Conservation (phyloP, 2,113 vertebrate genomes). For the Saccopteryx leptura region DNA sequence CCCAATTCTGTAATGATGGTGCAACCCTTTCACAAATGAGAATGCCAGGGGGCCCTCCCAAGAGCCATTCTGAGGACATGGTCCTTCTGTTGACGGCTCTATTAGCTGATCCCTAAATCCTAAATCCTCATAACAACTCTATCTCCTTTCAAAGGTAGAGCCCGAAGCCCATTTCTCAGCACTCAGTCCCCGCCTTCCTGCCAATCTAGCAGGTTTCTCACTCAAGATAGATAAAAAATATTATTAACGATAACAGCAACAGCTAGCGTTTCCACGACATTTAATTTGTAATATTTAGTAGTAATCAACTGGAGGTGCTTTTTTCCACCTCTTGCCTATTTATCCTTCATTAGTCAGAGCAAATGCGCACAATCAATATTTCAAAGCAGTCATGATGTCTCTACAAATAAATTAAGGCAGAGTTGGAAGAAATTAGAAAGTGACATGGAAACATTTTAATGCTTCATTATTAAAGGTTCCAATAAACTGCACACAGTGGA, state of each 20-base stretch:
- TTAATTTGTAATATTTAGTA: background rate
- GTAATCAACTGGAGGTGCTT: background rate
- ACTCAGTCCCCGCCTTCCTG: background rate
- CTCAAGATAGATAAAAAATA: background rate
- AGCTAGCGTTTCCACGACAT: background rate
- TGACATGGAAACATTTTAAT: background rate
- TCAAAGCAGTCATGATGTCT: background rate
- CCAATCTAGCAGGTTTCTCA: background rate
- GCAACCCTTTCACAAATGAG: background rate
- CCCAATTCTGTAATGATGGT: too few relatives aligned
- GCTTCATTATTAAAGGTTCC: background rate
- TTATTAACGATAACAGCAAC: background rate
- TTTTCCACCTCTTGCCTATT: background rate
- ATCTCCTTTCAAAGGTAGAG: background rate
- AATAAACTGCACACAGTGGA: background rate
- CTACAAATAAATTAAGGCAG: background rate
- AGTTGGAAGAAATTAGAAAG: constrained; percentile 31
- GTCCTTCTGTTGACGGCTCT: background rate
- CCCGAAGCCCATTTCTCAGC: background rate
- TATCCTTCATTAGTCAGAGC: background rate
- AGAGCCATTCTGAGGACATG: background rate
- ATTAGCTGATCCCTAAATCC: background rate
- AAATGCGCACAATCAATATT: background rate
- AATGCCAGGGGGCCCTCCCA: background rate
- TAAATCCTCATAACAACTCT: background rate